Evolutionary conservation across 1,140 invertebrate genomes (phyloP), one percentile per base, ranked within the genome.

Genomic region (Cecropterus lyciades): DNA sequence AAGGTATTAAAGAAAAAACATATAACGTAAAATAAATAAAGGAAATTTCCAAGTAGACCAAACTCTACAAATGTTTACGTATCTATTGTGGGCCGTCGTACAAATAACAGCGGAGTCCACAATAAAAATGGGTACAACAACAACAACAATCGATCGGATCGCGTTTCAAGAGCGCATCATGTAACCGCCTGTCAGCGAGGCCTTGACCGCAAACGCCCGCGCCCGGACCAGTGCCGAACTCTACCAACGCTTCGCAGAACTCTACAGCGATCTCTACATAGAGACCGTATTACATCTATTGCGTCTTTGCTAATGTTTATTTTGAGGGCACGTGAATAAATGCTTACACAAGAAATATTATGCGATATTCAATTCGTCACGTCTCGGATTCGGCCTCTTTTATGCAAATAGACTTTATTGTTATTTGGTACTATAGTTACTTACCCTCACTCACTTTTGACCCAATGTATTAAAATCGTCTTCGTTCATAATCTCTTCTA

Each of bases 181-280:
- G 71, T 71, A 72, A 73, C 74, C 65, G 69, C 73, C 73, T 77
- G 70, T 55, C 75, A 80, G 75, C 82, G 67, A 84, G 79, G 67
- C 87, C 87, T 88, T 90, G 87, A 88, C 84, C 85, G 74, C 69
- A 65, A 53, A 72, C 56, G 67, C 40, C 40, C 62, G 63, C 57
- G 70, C 59, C 53, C 60, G 52, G 5, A 6, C n/a, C 40, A 43
- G 33, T 37, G 33, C 33, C 33, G 10, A 37, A 37, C 33, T 37
- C 40, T 11, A 30, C 24, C 20, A 24, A 11, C 20, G 30, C 33
- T 37, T 37, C 10, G 33, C 33, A 37, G 10, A 37, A 37, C 33
- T 37, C 33, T 37, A 37, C 33, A 11, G n/a, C 33, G 10, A 37
- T 33, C 30, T 10, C 6, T 33, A 7, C 30, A 72, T 67, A 56